phyloP scores from a whole-genome alignment of 2,113 vertebrate genomes.

The Pelodiscus sinensis region DNA sequence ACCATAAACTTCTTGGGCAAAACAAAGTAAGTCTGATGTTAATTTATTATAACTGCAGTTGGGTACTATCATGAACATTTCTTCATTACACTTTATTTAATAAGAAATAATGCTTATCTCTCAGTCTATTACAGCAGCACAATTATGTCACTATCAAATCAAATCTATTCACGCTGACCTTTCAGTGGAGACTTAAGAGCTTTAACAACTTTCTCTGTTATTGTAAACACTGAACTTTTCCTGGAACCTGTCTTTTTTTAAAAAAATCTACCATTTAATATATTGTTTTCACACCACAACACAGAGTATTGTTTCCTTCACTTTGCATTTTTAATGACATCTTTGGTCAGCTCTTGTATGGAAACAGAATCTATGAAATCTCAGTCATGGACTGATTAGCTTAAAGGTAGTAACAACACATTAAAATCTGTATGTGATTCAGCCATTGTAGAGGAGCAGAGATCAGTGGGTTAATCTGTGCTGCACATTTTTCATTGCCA shows the following conservation, averaged over 20 bases:
- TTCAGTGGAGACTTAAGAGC: neutral
- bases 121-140: neutral
- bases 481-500: neutral
- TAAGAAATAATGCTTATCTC: neutral
- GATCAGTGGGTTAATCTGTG: neutral
- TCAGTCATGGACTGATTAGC: neutral
- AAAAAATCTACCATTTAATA: neutral
- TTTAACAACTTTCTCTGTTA: neutral
- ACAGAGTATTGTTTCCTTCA: neutral
- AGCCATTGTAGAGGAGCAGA: neutral
- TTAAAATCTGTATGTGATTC: neutral
- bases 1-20: neutral
- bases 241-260: neutral
- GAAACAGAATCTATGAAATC: neutral
- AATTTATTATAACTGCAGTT: neutral
- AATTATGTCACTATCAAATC: neutral
- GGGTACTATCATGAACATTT: neutral
- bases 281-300: neutral
- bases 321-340: neutral
- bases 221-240: neutral
- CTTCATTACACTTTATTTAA: neutral
- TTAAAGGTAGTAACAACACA: neutral
- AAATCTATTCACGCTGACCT: neutral
- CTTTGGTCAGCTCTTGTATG: neutral
- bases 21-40: neutral